phyloP scores from a whole-genome alignment of 2,888 invertebrate genomes.

The Sisyra terminalis region DNA sequence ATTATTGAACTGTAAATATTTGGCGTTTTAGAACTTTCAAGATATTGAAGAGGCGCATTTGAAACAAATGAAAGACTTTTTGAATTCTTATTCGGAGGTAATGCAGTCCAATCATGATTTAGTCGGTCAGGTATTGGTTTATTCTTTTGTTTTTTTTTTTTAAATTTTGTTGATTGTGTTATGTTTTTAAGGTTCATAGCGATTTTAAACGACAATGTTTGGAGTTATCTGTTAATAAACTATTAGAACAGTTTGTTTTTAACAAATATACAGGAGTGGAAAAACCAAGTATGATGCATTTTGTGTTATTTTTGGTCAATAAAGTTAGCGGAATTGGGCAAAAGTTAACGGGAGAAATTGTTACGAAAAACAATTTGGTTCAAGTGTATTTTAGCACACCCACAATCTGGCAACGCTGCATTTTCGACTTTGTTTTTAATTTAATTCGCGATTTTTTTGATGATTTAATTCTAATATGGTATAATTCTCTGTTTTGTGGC shows the following conservation, averaged over 20 bases:
- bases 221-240: constrained; percentile 81
- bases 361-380: too few species aligned
- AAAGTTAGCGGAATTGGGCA: too few species aligned
- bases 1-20: constrained; percentile 7
- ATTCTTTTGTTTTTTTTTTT: constrained; percentile 6
- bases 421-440: too few species aligned
- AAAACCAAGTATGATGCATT: constrained; percentile 70
- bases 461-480: too few species aligned
- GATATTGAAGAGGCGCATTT: constrained; percentile 86
- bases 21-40: constrained; percentile 59
- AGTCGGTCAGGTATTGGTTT: constrained; percentile 51
- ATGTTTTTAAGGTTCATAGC: constrained; percentile 50
- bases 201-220: constrained; percentile 86
- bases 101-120: constrained; percentile 80
- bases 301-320: too few species aligned
- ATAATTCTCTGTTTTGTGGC: too few species aligned
- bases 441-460: too few species aligned
- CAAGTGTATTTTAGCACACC: too few species aligned
- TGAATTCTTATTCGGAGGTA: constrained; percentile 73
- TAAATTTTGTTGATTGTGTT: background rate
- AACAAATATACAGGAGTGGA: constrained; percentile 88
- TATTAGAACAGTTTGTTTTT: constrained; percentile 80
- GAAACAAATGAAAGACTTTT: constrained; percentile 89
- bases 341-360: too few species aligned
- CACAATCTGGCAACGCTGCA: too few species aligned